Percentiles rank a stretch among this genome's conserved stretches.
These are phyloP conservation scores for Panthera uncia DNA, from an alignment of 2,113 vertebrate species.

Conservation along the genomic window DNA sequence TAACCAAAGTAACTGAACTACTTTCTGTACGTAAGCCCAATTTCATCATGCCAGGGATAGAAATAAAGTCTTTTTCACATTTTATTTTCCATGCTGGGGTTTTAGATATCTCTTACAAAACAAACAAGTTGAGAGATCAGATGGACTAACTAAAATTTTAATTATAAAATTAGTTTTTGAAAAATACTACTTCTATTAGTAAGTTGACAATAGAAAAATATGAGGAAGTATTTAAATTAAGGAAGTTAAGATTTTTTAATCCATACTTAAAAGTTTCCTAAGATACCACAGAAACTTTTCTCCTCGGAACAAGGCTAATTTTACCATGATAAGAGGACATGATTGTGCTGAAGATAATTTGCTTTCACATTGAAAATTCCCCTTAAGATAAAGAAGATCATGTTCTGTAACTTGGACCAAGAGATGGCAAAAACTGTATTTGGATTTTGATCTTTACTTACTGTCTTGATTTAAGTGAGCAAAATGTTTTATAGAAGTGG, in stretches of 20 bases:
- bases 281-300: constrained; percentile 4
- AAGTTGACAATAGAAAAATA: not conserved
- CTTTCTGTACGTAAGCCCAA: not conserved
- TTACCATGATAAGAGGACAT: not conserved
- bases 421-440: not conserved
- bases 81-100: not conserved
- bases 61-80: not conserved
- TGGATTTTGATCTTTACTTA: not conserved
- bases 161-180: not conserved
- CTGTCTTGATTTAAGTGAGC: not conserved
- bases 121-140: not conserved
- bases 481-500: constrained; percentile 29
- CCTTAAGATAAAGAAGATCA: not conserved
- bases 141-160: not conserved
- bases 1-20: not conserved
- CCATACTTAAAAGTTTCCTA: not conserved
- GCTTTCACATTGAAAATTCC: not conserved
- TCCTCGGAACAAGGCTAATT: not conserved
- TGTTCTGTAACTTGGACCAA: not conserved
- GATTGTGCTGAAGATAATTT: not conserved
- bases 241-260: constrained; percentile 26
- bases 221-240: constrained; percentile 27
- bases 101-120: not conserved
- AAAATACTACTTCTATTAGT: not conserved
- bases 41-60: not conserved